These are phyloP conservation scores for Kuschelorhynchus macadamiae DNA, from an alignment of 2,888 invertebrate species.

Conservation along the genomic window DNA sequence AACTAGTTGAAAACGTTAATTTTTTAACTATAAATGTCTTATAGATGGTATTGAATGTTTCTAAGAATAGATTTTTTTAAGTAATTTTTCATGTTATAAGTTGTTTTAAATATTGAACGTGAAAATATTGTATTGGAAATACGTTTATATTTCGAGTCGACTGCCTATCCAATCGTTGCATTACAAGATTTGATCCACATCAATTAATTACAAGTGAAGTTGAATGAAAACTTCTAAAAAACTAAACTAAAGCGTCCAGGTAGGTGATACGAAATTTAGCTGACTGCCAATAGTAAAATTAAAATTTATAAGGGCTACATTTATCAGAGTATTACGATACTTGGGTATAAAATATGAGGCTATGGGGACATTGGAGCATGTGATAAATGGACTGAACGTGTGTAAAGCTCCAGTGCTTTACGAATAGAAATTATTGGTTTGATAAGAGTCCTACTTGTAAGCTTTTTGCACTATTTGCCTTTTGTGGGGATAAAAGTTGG, in stretches of 20 bases:
- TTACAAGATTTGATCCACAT: no score
- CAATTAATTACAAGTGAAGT: no score
- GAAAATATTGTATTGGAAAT: no score
- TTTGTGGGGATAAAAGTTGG: conserved; percentile 28
- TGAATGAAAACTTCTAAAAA: no score
- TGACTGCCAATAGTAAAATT: conserved; percentile 25
- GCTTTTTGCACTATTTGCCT: conserved; percentile 42
- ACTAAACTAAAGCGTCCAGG: background rate
- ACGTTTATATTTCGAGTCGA: no score
- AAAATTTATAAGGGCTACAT: conserved; percentile 27
- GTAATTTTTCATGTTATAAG: no score
- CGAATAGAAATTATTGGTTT: conserved; percentile 45
- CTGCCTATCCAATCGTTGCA: no score
- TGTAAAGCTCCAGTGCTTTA: conserved; percentile 35
- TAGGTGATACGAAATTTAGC: background rate
- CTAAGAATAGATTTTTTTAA: no score
- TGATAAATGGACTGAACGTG: conserved; percentile 44
- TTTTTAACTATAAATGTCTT: no score
- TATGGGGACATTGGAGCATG: conserved; percentile 31
- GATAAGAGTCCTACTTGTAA: conserved; percentile 36
- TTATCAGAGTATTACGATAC: conserved; percentile 40
- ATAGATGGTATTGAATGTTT: no score
- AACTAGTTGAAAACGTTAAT: no score
- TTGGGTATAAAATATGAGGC: conserved; percentile 40
- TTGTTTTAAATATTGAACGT: no score